A percentile compares a stretch with the other conserved stretches of the same genome.
Evolutionary conservation across 2,113 vertebrate species (phyloP).

Genomic region (Pygathrix nemaeus): DNA sequence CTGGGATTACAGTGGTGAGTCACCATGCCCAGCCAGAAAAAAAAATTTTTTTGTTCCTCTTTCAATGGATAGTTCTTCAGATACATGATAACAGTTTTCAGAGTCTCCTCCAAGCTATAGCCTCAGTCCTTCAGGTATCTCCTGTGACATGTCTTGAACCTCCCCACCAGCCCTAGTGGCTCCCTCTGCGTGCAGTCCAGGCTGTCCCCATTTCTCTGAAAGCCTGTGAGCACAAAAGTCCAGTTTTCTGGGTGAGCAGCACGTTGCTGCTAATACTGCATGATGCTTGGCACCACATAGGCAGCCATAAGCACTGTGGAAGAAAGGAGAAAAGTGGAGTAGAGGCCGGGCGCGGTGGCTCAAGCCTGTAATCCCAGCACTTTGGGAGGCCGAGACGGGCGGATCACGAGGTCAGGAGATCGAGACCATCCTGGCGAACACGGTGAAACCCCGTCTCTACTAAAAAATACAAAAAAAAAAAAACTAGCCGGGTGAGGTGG

Average conservation of each 20-base stretch:
- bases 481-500: no score
- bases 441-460: no score
- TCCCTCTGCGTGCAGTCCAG: background rate
- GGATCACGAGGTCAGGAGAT: no score
- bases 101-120: background rate
- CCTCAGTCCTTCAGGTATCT: background rate
- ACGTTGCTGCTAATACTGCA: fast-evolving
- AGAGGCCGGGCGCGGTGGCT: no score
- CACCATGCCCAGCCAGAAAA: no score
- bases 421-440: no score
- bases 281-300: no score
- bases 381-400: no score
- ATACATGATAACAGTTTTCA: background rate
- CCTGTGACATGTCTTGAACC: background rate
- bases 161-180: background rate
- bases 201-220: background rate
- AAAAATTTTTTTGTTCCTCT: background rate
- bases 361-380: no score
- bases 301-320: background rate
- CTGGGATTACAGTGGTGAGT: no score
- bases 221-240: background rate
- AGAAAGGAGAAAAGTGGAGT: background rate
- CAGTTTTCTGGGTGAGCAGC: background rate
- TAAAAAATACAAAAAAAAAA: no score
- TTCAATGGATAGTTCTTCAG: background rate